Evolutionary conservation across 2,113 vertebrate genomes (phyloP).

Genomic region (Notiomystis cincta): DNA sequence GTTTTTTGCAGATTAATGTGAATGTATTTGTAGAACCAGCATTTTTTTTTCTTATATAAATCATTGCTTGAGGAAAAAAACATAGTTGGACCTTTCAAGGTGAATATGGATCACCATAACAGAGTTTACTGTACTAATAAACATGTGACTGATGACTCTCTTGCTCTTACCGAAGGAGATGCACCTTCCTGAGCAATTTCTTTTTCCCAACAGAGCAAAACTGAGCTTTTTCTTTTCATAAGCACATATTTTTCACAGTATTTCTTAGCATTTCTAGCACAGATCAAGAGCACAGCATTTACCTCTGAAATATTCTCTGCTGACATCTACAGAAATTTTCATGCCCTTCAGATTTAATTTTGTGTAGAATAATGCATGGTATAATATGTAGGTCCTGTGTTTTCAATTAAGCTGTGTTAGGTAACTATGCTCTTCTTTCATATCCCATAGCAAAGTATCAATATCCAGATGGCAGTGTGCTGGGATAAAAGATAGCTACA

Average conservation of each 20-base stretch:
- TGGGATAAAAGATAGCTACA: conserved; percentile 4
- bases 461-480: conserved; percentile 15
- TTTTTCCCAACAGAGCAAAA: not conserved
- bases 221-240: not conserved
- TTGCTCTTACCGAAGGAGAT: not conserved
- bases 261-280: not conserved
- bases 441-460: conserved; percentile 3
- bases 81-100: not conserved
- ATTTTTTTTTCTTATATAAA: not conserved
- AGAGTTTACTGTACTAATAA: not conserved
- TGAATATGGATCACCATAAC: not conserved
- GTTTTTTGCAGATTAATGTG: not conserved
- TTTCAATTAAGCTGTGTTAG: conserved; percentile 43
- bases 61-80: not conserved
- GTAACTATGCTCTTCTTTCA: conserved; percentile 38
- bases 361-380: not conserved
- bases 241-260: not conserved
- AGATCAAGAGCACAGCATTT: not conserved
- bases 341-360: conserved; percentile 19
- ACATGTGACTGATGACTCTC: not conserved
- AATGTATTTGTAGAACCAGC: not conserved
- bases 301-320: not conserved
- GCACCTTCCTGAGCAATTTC: not conserved
- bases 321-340: not conserved
- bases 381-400: not conserved